Base-by-base conservation (phyloP, 2,113 vertebrate species). In the Elanoides forficatus region DNA sequence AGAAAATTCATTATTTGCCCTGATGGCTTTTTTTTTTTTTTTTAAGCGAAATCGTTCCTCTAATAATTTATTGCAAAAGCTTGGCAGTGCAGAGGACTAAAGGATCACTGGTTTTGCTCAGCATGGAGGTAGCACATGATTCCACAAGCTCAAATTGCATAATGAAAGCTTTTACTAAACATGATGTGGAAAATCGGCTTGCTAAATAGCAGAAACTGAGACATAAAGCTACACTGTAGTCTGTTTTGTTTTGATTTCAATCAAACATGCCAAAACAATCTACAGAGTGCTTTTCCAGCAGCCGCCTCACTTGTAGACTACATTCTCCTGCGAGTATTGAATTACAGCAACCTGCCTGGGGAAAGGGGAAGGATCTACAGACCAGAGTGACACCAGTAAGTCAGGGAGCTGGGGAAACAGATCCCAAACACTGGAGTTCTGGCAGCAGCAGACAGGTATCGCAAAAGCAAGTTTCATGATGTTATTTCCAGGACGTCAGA, bases 121-220 rank as follows among this genome's bases (percentile, higher is more conserved):
- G 89, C 0, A 4, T 45, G 68, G 91, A 94, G 38, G n/a, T 22
- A 88, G 95, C 97, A 97, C 95, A 90, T 97, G 97, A 97, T 95
- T 42, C 90, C 71, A 63, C 90, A 76, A 91, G 95, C 94, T 96
- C 42, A 38, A 80, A 14, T 67, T 92, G 92, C 96, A 95, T 95
- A 97, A 97, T 92, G 89, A 95, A 62, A 87, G 90, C 95, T 93
- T 97, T 92, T 93, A 78, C 88, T 76, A n/a, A 89, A 90, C 90
- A 70, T 3, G 43, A 95, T 36, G 72, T 80, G 81, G 90, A 81
- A 95, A 96, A 95, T 10, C 86, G 60, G 92, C 40, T 87, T 45
- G 15, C 73, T 73, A 81, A 91, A 73, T 18, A 90, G 73, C 88
- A 95, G 53, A 67, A 81, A 53, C 26, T 2, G 45, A 91, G 89